Evolutionary conservation across 2,113 vertebrate genomes (phyloP).

Genomic region (Rattus rattus): DNA sequence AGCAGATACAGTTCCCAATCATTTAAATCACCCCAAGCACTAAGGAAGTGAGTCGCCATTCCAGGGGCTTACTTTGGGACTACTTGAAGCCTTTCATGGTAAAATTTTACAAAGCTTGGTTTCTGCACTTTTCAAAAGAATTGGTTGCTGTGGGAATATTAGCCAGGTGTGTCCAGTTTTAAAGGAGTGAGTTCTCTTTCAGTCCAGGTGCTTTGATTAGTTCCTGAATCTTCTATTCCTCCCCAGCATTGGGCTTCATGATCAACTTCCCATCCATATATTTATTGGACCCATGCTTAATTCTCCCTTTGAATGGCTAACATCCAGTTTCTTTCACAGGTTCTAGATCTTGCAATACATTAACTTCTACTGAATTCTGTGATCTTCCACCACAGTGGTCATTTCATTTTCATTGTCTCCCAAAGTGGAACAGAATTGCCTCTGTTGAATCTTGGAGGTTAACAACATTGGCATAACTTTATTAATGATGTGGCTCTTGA

Average conservation of each 20-base stretch:
- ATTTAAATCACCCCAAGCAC: background rate
- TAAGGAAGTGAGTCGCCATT: constrained; percentile 30
- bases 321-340: background rate
- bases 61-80: background rate
- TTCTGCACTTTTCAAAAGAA: constrained; percentile 12
- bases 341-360: background rate
- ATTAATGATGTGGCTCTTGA: background rate
- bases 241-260: background rate
- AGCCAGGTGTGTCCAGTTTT: background rate
- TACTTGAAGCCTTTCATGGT: background rate
- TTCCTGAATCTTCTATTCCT: background rate
- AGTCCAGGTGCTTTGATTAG: background rate
- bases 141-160: background rate
- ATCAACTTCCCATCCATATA: background rate
- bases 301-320: background rate
- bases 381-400: background rate
- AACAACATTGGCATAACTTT: background rate
- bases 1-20: background rate
- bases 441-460: constrained; percentile 11
- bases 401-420: background rate
- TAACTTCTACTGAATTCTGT: background rate
- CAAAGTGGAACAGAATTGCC: background rate
- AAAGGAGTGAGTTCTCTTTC: background rate
- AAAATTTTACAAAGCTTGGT: background rate
- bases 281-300: background rate